These are phyloP conservation scores for Apis laboriosa DNA, from an alignment of 1,140 invertebrate species.

Conservation along the genomic window DNA sequence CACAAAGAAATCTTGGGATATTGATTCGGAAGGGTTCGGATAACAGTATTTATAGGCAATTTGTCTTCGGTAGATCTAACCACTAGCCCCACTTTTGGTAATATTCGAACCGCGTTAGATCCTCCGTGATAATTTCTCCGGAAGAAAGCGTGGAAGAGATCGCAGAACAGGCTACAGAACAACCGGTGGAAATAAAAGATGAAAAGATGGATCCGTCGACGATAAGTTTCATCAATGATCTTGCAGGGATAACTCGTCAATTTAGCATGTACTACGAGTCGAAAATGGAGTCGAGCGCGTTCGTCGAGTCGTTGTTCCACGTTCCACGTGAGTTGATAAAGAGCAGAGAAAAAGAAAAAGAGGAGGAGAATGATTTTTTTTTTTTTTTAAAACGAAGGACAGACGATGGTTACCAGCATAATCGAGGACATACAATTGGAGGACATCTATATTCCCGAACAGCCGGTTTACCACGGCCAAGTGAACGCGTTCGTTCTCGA, in stretches of 20 bases:
- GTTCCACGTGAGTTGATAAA: conserved; percentile 9
- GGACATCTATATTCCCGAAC: background rate
- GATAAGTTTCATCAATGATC: background rate
- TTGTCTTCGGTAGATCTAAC: background rate
- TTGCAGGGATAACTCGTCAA: background rate
- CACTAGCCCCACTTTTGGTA: background rate
- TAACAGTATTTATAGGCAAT: background rate
- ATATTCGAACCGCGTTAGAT: background rate
- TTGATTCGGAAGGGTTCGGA: background rate
- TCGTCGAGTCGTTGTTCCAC: background rate
- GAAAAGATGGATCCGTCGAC: background rate
- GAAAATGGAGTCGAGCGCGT: conserved; percentile 4
- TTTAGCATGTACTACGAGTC: background rate
- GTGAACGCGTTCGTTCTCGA: conserved; percentile 65
- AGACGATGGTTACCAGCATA: background rate
- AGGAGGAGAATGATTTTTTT: background rate
- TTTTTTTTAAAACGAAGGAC: background rate
- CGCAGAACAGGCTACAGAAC: background rate
- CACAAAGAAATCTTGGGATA: background rate
- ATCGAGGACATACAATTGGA: background rate
- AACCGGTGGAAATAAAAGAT: no score
- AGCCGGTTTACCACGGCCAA: conserved; percentile 15
- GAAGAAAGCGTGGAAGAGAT: background rate
- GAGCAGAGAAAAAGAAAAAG: no score
- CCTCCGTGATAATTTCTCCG: background rate